Conservation (phyloP, 2,113 vertebrate species). For the Leptodactylus fuscus region DNA sequence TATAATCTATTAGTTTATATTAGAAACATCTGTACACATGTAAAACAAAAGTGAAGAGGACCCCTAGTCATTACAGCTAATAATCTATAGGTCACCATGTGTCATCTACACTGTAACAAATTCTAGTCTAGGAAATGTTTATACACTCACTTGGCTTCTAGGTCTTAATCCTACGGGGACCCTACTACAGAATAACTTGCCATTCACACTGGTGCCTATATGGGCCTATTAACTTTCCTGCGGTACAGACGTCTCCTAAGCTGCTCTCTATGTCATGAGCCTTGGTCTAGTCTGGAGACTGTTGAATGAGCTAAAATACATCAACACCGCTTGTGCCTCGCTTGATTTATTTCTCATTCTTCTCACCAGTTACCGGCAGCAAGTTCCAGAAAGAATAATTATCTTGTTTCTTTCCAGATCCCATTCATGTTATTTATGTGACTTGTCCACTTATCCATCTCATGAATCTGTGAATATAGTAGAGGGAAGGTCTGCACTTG, state of each 20-base stretch:
- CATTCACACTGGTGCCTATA: not conserved
- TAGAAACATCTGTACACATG: no score
- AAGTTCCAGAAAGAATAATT: slow-evolving; percentile 51
- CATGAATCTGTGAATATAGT: slow-evolving; percentile 33
- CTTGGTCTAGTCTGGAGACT: slow-evolving; percentile 25
- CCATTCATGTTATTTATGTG: slow-evolving; percentile 55
- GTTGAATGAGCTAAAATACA: slow-evolving; percentile 51
- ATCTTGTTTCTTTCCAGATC: slow-evolving; percentile 56
- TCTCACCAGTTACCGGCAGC: slow-evolving; percentile 48
- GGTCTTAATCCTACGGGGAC: not conserved
- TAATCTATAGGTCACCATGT: not conserved
- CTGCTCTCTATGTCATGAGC: slow-evolving; percentile 13
- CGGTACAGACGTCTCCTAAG: not conserved
- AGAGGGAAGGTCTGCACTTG: slow-evolving; percentile 5
- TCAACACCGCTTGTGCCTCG: slow-evolving; percentile 6
- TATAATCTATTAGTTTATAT: no score
- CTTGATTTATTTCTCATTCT: slow-evolving; percentile 56
- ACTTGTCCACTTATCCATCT: slow-evolving; percentile 52
- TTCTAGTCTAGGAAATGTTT: not conserved
- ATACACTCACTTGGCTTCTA: not conserved
- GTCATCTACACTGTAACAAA: slow-evolving; percentile 13
- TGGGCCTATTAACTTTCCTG: not conserved
- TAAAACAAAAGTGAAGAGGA: no score
- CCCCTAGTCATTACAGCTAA: not conserved
- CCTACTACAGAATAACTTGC: not conserved